Evolutionary conservation across 2,888 invertebrate genomes (phyloP), one percentile per base, ranked within the genome.

Genomic region (Aphodius sticticus): DNA sequence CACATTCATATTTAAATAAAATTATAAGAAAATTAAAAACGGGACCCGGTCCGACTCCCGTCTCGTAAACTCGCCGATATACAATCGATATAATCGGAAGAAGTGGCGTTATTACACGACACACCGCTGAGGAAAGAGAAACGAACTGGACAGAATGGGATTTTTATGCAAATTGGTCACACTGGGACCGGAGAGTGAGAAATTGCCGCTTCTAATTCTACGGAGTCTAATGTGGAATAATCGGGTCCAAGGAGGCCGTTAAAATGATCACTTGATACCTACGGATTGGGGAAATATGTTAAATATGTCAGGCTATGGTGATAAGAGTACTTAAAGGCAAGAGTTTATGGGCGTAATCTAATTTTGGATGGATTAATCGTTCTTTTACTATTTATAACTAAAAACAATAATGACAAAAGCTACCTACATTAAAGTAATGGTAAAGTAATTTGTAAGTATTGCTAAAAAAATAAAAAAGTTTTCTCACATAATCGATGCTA

Each of bases 1-100:
- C 77, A 70, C 69, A 78, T 75, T 75, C 69, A 75, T 78, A 78
- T 75, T 78, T 78, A 78, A 78, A 78, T 75, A 69, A 69, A 78
- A 78, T 75, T 74, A 70, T 15, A n/a, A 74, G 69, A 75, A 78
- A 74, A 78, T 78, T 78, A 78, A 78, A 78, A 78, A 76, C 36
- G 16, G 36, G 36, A 37, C 16, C 15, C 38, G 53, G 53, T 5
- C 53, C 53, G 53, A 53, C 53, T 53, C 53, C 53, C 53, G 53
- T 53, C 53, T 53, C 53, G 53, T 53, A 53, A 53, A 53, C 53
- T 53, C 53, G 53, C 53, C 53, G 53, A 53, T 53, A 53, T 53
- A 53, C 53, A 53, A 53, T 53, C 53, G 53, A 53, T 53, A 53
- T 53, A 53, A 53, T 53, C 53, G 53, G 53, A 53, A 1, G 53